phyloP scores from a whole-genome alignment of 1,140 invertebrate species.

The Sminthurides bifidus region DNA sequence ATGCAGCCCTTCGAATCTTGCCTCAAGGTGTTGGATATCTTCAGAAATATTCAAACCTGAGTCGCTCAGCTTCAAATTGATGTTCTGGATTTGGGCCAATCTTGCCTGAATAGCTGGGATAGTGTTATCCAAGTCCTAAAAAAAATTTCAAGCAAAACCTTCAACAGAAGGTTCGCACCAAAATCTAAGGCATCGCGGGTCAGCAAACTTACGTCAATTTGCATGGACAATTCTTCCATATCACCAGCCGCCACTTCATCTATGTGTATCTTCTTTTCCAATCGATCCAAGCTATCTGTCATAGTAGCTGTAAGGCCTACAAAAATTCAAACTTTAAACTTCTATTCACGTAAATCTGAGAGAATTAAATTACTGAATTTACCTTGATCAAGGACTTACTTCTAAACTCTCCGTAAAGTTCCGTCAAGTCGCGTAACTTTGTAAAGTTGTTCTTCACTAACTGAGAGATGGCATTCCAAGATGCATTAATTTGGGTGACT shows the following conservation, averaged over 20 bases:
- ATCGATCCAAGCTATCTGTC: slow-evolving; percentile 64
- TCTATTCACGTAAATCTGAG: neutral
- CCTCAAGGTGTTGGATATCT: neutral
- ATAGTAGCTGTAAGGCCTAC: slow-evolving; percentile 60
- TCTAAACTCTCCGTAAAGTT: slow-evolving; percentile 64
- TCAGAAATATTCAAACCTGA: neutral
- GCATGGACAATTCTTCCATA: slow-evolving; percentile 84
- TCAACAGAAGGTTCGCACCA: no score
- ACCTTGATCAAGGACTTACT: slow-evolving; percentile 33
- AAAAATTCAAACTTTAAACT: slow-evolving; percentile 2
- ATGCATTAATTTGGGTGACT: slow-evolving; percentile 55
- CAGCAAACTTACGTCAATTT: slow-evolving; percentile 54
- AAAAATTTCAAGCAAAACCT: no score
- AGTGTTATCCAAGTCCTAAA: slow-evolving; percentile 6
- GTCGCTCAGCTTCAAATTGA: neutral
- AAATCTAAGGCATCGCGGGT: no score
- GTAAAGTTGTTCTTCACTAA: slow-evolving; percentile 46
- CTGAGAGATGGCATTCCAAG: slow-evolving; percentile 57
- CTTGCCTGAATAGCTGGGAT: neutral
- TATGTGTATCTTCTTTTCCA: slow-evolving; percentile 63
- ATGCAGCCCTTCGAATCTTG: neutral
- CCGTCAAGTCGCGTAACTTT: slow-evolving; percentile 52
- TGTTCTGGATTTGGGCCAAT: slow-evolving; percentile 1
- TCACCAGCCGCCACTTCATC: slow-evolving; percentile 62
- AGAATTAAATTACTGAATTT: slow-evolving; percentile 1